Evolutionary conservation across 2,888 invertebrate genomes (phyloP).

Genomic region (Hartigia nigra): DNA sequence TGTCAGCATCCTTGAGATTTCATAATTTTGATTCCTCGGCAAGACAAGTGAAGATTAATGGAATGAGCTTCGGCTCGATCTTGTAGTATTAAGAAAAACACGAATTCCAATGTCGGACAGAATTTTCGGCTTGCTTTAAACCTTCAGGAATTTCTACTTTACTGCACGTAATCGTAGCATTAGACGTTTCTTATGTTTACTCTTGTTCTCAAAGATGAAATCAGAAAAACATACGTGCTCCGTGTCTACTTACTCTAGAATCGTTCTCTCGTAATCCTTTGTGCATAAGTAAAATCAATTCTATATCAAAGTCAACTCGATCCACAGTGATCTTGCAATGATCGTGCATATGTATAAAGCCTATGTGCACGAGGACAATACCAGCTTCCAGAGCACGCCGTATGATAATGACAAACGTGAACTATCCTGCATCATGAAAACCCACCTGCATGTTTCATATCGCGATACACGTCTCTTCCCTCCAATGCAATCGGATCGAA

Average conservation of each 20-base stretch:
- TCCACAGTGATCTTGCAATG: constrained; percentile 1
- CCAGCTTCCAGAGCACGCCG: neutral
- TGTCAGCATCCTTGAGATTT: neutral
- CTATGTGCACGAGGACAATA: constrained; percentile 1
- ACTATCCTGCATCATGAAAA: neutral
- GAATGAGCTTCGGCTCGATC: constrained; percentile 20
- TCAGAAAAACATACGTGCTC: neutral
- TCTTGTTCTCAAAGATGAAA: neutral
- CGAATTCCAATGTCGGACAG: neutral
- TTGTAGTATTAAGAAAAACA: neutral
- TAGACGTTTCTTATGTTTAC: neutral
- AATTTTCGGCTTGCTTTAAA: neutral
- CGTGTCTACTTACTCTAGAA: neutral
- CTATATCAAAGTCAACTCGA: neutral
- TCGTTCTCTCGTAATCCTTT: neutral
- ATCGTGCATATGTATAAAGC: constrained; percentile 10
- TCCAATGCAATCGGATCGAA: neutral
- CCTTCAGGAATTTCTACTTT: neutral
- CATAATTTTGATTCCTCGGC: neutral
- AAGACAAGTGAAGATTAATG: neutral
- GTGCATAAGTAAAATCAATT: neutral
- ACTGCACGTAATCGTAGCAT: neutral
- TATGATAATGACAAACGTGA: constrained; percentile 9
- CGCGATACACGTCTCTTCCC: neutral
- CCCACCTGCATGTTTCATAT: neutral